These are phyloP conservation scores for Phyllotreta cruciferae DNA, from an alignment of 2,888 invertebrate genomes.

Conservation along the genomic window DNA sequence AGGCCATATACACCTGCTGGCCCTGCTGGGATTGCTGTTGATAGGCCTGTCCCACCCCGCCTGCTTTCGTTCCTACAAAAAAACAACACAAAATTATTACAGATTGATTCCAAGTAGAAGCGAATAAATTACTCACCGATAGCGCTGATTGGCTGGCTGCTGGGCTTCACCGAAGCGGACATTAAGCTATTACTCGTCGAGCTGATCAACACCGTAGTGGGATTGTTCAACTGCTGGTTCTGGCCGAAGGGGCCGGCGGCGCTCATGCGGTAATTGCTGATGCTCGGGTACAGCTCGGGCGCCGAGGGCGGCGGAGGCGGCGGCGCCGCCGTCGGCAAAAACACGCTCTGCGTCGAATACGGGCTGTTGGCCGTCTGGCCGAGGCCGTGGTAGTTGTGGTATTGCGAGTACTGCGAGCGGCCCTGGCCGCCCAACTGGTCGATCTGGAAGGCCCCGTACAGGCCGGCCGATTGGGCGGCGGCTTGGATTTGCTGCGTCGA, in stretches of 20 bases:
- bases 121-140: slow-evolving; percentile 65
- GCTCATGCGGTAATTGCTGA: slow-evolving; percentile 57
- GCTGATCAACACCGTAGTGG: slow-evolving; percentile 87
- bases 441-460: slow-evolving; percentile 84
- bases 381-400: slow-evolving; percentile 68
- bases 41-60: slow-evolving; percentile 65
- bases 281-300: slow-evolving; percentile 69
- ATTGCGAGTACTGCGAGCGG: slow-evolving; percentile 81
- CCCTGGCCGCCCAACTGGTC: slow-evolving; percentile 72
- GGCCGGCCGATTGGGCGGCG: slow-evolving; percentile 73
- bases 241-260: slow-evolving; percentile 76
- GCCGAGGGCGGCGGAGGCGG: slow-evolving; percentile 62
- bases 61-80: slow-evolving; percentile 62
- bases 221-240: slow-evolving; percentile 82
- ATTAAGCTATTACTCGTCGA: slow-evolving; percentile 87
- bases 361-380: slow-evolving; percentile 66
- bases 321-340: slow-evolving; percentile 62
- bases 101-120: neutral
- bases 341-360: slow-evolving; percentile 70
- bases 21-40: slow-evolving; percentile 64
- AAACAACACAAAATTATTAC: slow-evolving; percentile 19
- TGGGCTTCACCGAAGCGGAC: slow-evolving; percentile 86
- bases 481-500: slow-evolving; percentile 76
- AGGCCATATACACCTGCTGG: slow-evolving; percentile 66
- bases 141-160: slow-evolving; percentile 79